Percentiles rank a stretch among this genome's conserved stretches.
phyloP scores from a whole-genome alignment of 30 jellyfish, hydroid and myxozoan genomes.

The Sanderia malayensis region DNA sequence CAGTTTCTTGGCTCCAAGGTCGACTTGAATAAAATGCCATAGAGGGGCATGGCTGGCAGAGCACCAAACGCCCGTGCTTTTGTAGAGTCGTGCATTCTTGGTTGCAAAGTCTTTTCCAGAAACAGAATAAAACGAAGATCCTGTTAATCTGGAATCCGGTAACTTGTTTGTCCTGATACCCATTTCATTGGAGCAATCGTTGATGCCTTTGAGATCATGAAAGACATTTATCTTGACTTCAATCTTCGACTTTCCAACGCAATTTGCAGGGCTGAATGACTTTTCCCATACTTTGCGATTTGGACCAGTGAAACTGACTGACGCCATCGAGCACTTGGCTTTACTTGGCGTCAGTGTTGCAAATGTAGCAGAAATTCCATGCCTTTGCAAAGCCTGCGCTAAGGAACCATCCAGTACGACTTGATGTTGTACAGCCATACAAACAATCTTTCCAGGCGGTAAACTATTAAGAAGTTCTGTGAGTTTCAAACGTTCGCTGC shows the following conservation, averaged over 20 bases:
- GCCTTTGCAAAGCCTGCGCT: neutral
- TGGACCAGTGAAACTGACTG: neutral
- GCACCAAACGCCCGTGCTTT: slow-evolving; percentile 9
- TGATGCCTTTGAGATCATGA: slow-evolving; percentile 7
- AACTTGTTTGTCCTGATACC: slow-evolving; percentile 16
- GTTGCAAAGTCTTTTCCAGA: neutral
- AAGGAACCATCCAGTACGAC: neutral
- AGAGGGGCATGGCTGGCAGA: neutral
- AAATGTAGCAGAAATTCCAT: neutral
- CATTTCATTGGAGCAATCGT: slow-evolving; percentile 21
- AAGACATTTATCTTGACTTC: neutral
- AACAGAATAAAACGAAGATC: neutral
- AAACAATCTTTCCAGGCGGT: neutral
- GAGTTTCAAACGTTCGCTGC: neutral
- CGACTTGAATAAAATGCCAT: slow-evolving; percentile 20
- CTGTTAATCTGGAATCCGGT: slow-evolving; percentile 1
- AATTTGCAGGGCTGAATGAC: neutral
- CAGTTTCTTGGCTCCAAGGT: slow-evolving; percentile 3
- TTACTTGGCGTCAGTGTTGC: neutral
- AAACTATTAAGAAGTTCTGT: neutral
- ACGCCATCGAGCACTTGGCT: neutral
- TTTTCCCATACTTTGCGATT: neutral
- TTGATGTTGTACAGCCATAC: neutral
- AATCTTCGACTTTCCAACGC: neutral
- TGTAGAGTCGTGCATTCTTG: neutral